Percentiles rank a stretch among this genome's conserved stretches.
phyloP scores from a whole-genome alignment of 2,888 invertebrate species.

The Camponotus fellah region DNA sequence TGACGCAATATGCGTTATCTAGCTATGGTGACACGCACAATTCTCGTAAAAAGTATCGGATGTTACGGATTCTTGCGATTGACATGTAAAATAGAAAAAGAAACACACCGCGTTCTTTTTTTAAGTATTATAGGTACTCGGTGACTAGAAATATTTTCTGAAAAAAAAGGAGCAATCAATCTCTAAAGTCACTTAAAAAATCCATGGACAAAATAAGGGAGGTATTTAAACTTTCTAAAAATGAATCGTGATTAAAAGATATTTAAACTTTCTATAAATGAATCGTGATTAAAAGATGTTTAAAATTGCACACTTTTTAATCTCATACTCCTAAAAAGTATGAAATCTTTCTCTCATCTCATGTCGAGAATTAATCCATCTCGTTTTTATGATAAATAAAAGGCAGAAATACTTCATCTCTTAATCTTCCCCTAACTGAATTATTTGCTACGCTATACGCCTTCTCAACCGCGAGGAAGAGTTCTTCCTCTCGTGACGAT shows the following conservation, averaged over 20 bases:
- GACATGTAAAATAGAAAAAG: neutral
- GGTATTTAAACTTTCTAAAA: neutral
- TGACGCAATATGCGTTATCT: slow-evolving; percentile 44
- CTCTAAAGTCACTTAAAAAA: neutral
- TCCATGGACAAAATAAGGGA: neutral
- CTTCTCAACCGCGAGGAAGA: slow-evolving; percentile 49
- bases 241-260: slow-evolving; percentile 51
- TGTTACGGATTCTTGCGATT: neutral
- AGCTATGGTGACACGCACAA: slow-evolving; percentile 26
- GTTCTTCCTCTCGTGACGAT: slow-evolving; percentile 30
- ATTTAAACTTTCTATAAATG: neutral
- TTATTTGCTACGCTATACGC: slow-evolving; percentile 63
- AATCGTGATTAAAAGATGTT: slow-evolving; percentile 54
- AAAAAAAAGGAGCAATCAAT: neutral
- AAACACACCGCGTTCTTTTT: neutral
- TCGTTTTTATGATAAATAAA: slow-evolving; percentile 69
- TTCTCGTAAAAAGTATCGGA: slow-evolving; percentile 24
- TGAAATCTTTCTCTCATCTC: slow-evolving; percentile 59
- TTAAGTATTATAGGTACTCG: too few relatives aligned
- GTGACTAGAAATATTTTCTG: neutral
- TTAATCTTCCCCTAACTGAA: slow-evolving; percentile 68
- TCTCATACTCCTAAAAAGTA: slow-evolving; percentile 59
- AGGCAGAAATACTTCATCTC: slow-evolving; percentile 66
- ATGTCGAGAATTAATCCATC: slow-evolving; percentile 62
- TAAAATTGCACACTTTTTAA: slow-evolving; percentile 57